phyloP scores from a whole-genome alignment of 23 tunicate genomes.

The Trididemnum clinides region DNA sequence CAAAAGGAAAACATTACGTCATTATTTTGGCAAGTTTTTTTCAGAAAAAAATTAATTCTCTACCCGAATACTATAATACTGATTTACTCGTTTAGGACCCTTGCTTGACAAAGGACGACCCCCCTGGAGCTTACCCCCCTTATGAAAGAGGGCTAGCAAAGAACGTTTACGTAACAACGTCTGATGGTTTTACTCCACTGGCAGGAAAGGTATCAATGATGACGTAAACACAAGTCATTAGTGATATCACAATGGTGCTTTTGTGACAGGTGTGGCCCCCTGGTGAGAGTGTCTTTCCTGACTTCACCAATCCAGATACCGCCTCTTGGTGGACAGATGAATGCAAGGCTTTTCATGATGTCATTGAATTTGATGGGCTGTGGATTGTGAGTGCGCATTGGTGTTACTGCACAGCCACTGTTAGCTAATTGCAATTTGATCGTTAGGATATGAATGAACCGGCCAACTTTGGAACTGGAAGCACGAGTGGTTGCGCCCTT shows the following conservation, averaged over 20 bases:
- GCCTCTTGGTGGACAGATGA: conserved; percentile 93
- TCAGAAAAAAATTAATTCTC: no score
- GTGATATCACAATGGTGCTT: not conserved
- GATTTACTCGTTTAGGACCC: no score
- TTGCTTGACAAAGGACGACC: conserved; percentile 89
- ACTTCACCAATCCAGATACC: conserved; percentile 82
- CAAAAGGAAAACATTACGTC: conserved; percentile 91
- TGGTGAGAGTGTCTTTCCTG: conserved; percentile 93
- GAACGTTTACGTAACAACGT: conserved; percentile 63
- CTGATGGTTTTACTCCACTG: conserved; percentile 70
- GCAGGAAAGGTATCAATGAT: conserved; percentile 60
- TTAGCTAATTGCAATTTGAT: not conserved
- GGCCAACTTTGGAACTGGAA: conserved; percentile 93
- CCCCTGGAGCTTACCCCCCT: conserved; percentile 89
- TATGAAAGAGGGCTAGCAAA: conserved; percentile 72
- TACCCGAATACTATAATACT: no score
- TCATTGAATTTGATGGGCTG: conserved; percentile 88
- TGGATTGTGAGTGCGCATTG: conserved; percentile 97
- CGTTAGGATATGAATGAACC: conserved; percentile 99
- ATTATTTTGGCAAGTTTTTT: conserved; percentile 70
- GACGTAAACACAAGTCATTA: not conserved
- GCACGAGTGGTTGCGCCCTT: conserved; percentile 67
- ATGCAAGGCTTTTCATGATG: conserved; percentile 68
- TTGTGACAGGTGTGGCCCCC: conserved; percentile 96
- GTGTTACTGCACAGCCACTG: no score